These are phyloP conservation scores for Forbesichthys papilliferus DNA, from an alignment of 2,113 vertebrate genomes.

Conservation along the genomic window DNA sequence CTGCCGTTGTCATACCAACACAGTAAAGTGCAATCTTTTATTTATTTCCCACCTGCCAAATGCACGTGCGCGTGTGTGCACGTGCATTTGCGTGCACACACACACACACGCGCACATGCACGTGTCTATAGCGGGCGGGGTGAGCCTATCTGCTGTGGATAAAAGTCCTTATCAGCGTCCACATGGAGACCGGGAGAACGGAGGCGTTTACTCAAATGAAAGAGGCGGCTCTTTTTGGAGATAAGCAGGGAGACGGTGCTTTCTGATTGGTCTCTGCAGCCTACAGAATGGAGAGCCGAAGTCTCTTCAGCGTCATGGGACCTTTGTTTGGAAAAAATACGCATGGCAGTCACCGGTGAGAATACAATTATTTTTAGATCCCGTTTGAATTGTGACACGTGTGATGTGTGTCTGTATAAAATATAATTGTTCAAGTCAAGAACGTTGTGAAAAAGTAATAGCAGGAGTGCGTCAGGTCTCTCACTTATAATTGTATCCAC, in stretches of 20 bases:
- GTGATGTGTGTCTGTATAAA: no score
- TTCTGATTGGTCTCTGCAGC: slow-evolving; percentile 58
- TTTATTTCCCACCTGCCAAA: background rate
- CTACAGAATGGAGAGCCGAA: slow-evolving; percentile 31
- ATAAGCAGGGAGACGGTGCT: slow-evolving; percentile 68
- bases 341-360: no score
- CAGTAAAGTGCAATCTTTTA: no score
- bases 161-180: slow-evolving; percentile 76
- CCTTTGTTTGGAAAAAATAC: no score
- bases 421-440: no score
- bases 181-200: slow-evolving; percentile 69
- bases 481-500: no score
- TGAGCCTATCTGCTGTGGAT: slow-evolving; percentile 59
- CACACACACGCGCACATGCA: slow-evolving; percentile 40
- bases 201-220: slow-evolving; percentile 77
- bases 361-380: no score
- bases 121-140: slow-evolving; percentile 3
- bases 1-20: no score
- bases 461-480: no score
- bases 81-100: slow-evolving; percentile 34
- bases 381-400: no score
- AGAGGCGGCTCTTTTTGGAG: slow-evolving; percentile 63
- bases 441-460: no score
- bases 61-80: slow-evolving; percentile 37
- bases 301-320: no score